Evolutionary conservation across 2,797 vertebrate species (phyloP).

Genomic region (Vipera ursinii): DNA sequence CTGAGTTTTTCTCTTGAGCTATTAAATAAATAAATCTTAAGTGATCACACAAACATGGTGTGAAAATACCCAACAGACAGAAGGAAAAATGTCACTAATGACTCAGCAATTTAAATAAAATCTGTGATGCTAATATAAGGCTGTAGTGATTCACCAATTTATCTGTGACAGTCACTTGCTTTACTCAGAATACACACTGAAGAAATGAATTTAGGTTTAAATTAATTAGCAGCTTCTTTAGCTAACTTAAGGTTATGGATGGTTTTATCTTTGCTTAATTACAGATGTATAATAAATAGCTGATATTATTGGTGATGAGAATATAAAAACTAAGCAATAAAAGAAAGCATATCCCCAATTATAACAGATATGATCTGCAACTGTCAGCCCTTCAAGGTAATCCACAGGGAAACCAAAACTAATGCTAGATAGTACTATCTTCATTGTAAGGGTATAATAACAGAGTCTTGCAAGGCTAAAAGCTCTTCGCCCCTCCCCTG

Average conservation of each 20-base stretch:
- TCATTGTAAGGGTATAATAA: not conserved
- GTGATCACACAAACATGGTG: not conserved
- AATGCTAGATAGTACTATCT: not conserved
- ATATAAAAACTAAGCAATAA: not conserved
- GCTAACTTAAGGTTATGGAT: constrained; percentile 28
- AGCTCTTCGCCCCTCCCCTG: not conserved
- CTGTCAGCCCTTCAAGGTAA: not conserved
- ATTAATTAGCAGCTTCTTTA: constrained; percentile 30
- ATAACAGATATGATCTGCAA: not conserved
- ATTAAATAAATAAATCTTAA: constrained; percentile 4
- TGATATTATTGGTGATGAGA: not conserved
- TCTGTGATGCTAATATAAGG: constrained; percentile 55
- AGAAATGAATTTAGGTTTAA: constrained; percentile 45
- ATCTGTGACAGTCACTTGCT: not conserved
- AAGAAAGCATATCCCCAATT: not conserved
- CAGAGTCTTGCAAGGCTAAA: not conserved
- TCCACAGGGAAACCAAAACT: not conserved
- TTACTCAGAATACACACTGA: constrained; percentile 39
- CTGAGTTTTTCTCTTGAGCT: not conserved
- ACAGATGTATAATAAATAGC: not conserved
- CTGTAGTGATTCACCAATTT: constrained; percentile 56
- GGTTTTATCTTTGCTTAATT: not conserved
- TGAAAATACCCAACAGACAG: not conserved
- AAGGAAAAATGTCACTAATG: constrained; percentile 51
- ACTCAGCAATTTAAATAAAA: constrained; percentile 64